Evolutionary conservation across 2,888 invertebrate genomes (phyloP), one percentile per base, ranked within the genome.

Genomic region (Dichetophora obliterata): DNA sequence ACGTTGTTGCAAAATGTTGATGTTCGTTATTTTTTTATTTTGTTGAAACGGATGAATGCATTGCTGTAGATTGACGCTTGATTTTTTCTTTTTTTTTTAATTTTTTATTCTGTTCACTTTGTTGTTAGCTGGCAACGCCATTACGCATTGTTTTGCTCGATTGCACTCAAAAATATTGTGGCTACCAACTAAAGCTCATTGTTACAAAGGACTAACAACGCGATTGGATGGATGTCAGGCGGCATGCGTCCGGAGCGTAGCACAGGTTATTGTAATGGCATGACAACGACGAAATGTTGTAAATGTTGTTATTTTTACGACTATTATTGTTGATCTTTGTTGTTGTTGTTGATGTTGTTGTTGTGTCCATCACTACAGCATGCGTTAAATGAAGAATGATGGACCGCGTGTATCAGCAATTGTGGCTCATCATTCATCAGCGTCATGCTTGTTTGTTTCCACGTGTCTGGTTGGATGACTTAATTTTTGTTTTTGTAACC

Each of bases 351-450:
- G 50, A 5, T 52, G 48, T 48, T 66, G 43, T 24, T 22, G 16
- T 0, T 31, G n/a, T 27, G 52, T 9, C 52, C 54, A 54, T 69
- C 22, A 69, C 27, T 24, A n/a, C 69, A 69, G 54, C 54, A 11
- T 31, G 69, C 34, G 19, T 52, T 27, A 69, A 69, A 69, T 52
- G 69, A 54, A 69, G 69, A 69, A 31, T 69, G 69, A 69, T 69
- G 50, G 69, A 69, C 24, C 54, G 69, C 52, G 14, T 31, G 31
- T 34, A 52, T 11, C 43, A n/a, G 11, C 31, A 19, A 8, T 52
- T 31, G 19, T 52, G n/a, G 24, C 43, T 52, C 69, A 52, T 31
- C 52, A 31, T 27, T 69, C 24, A 52, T 69, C 54, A 14, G 54
- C 52, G 9, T 31, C 50, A 54, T 31, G 24, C 57, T 43, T 43